Percentiles rank a stretch among this genome's conserved stretches.
Evolutionary conservation across 2,888 invertebrate species (phyloP).

Genomic region (Psylliodes chrysocephalus): DNA sequence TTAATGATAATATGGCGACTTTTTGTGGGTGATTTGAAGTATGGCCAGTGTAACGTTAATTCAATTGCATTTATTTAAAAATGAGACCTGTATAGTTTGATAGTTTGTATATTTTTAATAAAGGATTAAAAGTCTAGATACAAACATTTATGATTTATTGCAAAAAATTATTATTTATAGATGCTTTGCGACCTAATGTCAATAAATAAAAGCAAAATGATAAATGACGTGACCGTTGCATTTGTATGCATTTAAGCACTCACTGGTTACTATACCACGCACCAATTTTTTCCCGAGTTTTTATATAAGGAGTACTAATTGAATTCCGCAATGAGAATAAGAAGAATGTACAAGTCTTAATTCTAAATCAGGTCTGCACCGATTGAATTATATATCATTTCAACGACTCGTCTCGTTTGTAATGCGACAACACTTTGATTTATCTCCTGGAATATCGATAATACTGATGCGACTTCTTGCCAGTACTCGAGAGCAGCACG

Average conservation of each 20-base stretch:
- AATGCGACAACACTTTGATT: constrained; percentile 21
- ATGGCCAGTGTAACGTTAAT: too few species aligned
- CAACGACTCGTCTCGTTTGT: constrained; percentile 7
- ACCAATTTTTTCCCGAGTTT: not conserved
- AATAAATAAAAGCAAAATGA: not conserved
- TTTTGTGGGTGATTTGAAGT: too few species aligned
- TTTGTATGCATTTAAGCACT: not conserved
- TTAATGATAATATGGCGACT: too few species aligned
- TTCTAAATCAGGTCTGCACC: constrained; percentile 22
- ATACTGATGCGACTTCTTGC: too few species aligned
- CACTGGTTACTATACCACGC: not conserved
- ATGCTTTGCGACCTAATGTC: too few species aligned
- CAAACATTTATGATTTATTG: too few species aligned
- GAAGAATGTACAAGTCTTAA: constrained; percentile 17
- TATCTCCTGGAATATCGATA: not conserved
- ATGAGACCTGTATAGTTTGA: too few species aligned
- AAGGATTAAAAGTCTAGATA: too few species aligned
- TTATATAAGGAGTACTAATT: constrained; percentile 8
- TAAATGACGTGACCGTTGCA: not conserved
- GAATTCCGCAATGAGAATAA: constrained; percentile 11
- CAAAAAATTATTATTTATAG: not conserved
- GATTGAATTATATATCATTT: constrained; percentile 21
- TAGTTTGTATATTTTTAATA: too few species aligned
- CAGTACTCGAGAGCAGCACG: too few species aligned
- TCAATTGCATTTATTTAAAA: too few species aligned